Percentiles rank a stretch among this genome's conserved stretches.
Evolutionary conservation across 2,888 invertebrate species (phyloP).

Genomic region (Brachyptera risi): DNA sequence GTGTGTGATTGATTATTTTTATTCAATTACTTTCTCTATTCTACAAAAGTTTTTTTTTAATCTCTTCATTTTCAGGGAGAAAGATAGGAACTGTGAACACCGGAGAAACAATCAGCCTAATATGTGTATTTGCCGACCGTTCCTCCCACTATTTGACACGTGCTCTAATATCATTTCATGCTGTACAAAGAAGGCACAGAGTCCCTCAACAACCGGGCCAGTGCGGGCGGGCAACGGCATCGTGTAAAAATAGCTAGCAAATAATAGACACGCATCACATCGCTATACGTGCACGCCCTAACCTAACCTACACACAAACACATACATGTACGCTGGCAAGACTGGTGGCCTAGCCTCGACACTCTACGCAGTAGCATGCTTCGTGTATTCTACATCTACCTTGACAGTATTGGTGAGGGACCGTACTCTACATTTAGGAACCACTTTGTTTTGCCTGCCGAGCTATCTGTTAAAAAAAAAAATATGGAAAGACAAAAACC

Average conservation of each 20-base stretch:
- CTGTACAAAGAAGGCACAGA: slow-evolving; percentile 37
- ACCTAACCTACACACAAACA: neutral
- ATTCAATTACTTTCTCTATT: slow-evolving; percentile 29
- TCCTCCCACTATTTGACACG: slow-evolving; percentile 35
- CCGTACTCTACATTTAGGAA: slow-evolving; percentile 39
- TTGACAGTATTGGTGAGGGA: slow-evolving; percentile 36
- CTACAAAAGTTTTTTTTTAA: slow-evolving; percentile 35
- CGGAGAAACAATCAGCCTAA: slow-evolving; percentile 33
- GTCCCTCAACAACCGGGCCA: slow-evolving; percentile 38
- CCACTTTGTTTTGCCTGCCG: slow-evolving; percentile 36
- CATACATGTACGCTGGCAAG: too few relatives aligned
- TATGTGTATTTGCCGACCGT: slow-evolving; percentile 30
- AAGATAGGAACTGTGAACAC: slow-evolving; percentile 40
- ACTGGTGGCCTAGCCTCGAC: too few relatives aligned
- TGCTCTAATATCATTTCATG: slow-evolving; percentile 36
- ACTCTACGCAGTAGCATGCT: too few relatives aligned
- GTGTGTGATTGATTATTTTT: slow-evolving; percentile 26
- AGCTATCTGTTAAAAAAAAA: slow-evolving; percentile 34
- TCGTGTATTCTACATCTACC: slow-evolving; percentile 14
- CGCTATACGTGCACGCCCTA: neutral
- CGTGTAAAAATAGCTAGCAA: slow-evolving; percentile 2
- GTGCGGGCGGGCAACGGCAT: too few relatives aligned
- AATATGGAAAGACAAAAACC: slow-evolving; percentile 26
- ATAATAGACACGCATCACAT: neutral
- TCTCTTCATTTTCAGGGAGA: slow-evolving; percentile 35